A percentile compares a stretch with the other conserved stretches of the same genome.
phyloP scores from a whole-genome alignment of 2,888 invertebrate species.

The Ornithoptera priamus region DNA sequence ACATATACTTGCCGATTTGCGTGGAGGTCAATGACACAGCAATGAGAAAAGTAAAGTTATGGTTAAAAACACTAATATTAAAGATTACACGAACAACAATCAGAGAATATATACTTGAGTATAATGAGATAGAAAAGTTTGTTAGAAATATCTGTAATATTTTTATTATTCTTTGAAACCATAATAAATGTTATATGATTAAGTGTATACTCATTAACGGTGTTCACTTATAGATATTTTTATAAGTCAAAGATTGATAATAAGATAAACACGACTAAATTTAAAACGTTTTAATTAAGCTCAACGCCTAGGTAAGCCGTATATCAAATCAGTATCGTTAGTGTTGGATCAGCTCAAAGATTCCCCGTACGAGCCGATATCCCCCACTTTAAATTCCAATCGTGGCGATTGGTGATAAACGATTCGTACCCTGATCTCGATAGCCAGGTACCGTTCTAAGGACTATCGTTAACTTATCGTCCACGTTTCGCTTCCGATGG shows the following conservation, averaged over 20 bases:
- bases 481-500: constrained; percentile 75
- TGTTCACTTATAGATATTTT: no score
- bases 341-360: constrained; percentile 44
- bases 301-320: constrained; percentile 12
- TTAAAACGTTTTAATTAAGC: constrained; percentile 19
- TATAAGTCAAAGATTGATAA: no score
- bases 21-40: no score
- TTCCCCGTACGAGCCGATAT: constrained; percentile 36
- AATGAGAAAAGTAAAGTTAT: no score
- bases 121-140: no score
- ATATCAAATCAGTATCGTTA: constrained; percentile 40
- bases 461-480: constrained; percentile 74
- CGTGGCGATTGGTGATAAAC: constrained; percentile 70
- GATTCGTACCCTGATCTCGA: constrained; percentile 72
- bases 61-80: background rate
- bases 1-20: no score
- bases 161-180: no score
- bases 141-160: no score
- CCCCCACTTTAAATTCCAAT: constrained; percentile 66
- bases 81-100: background rate
- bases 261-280: no score
- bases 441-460: constrained; percentile 67
- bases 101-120: no score
- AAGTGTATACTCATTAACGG: no score
- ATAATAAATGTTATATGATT: no score